These are phyloP conservation scores for Lymantria monacha DNA, from an alignment of 2,888 invertebrate genomes.

Conservation along the genomic window DNA sequence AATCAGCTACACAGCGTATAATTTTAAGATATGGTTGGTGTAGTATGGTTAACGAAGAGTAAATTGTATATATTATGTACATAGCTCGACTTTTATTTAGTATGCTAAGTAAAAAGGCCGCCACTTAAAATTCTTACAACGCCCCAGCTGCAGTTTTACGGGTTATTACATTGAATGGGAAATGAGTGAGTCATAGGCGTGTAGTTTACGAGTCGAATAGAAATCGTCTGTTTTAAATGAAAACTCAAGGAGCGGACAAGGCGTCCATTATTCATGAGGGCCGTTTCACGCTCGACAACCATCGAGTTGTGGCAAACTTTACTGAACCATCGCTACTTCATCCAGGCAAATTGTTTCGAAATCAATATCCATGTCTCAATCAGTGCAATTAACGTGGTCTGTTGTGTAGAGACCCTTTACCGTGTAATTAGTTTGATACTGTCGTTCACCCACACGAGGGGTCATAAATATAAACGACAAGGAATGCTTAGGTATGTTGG, in stretches of 20 bases:
- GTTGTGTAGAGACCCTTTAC: slow-evolving; percentile 58
- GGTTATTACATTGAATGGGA: slow-evolving; percentile 76
- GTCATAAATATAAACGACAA: slow-evolving; percentile 60
- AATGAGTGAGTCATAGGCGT: slow-evolving; percentile 79
- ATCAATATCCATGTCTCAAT: slow-evolving; percentile 81
- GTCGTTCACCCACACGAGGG: slow-evolving; percentile 43
- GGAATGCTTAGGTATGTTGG: slow-evolving; percentile 37
- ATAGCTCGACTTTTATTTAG: slow-evolving; percentile 40
- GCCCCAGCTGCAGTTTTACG: slow-evolving; percentile 73
- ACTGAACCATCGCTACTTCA: slow-evolving; percentile 26
- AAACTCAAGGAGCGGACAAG: slow-evolving; percentile 76
- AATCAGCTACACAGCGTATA: too few relatives aligned
- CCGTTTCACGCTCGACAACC: slow-evolving; percentile 62
- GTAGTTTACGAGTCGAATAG: slow-evolving; percentile 78
- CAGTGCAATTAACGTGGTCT: slow-evolving; percentile 75
- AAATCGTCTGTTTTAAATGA: slow-evolving; percentile 79
- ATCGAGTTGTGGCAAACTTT: slow-evolving; percentile 31
- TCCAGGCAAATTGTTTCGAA: slow-evolving; percentile 66
- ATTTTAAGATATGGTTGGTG: too few relatives aligned
- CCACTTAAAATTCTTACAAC: slow-evolving; percentile 69
- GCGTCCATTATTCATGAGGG: slow-evolving; percentile 78
- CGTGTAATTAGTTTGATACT: slow-evolving; percentile 74
- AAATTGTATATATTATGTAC: slow-evolving; percentile 17
- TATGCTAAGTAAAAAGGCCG: slow-evolving; percentile 56
- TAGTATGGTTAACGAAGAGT: not conserved